These are phyloP conservation scores for Pasiphila rectangulata DNA, from an alignment of 2,888 invertebrate genomes.

Conservation along the genomic window DNA sequence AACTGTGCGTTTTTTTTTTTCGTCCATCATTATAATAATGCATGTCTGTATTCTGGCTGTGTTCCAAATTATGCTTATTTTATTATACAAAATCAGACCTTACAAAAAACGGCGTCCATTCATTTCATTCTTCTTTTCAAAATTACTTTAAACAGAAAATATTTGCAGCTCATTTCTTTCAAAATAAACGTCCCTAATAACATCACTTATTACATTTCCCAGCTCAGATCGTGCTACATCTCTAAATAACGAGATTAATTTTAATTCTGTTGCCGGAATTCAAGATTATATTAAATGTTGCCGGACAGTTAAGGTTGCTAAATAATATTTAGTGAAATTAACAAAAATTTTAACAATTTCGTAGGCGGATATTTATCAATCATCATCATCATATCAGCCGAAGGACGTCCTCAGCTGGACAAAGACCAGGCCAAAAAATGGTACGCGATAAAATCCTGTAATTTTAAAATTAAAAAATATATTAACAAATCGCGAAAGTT, in stretches of 20 bases:
- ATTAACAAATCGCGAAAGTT: too few relatives aligned
- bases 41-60: too few relatives aligned
- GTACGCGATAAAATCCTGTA: too few relatives aligned
- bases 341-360: background rate
- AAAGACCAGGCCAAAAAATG: too few relatives aligned
- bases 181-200: slow-evolving; percentile 33
- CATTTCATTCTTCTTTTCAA: slow-evolving; percentile 3
- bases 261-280: slow-evolving; percentile 41
- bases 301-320: slow-evolving; percentile 19
- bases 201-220: slow-evolving; percentile 39
- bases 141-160: slow-evolving; percentile 19
- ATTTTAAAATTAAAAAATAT: too few relatives aligned
- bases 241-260: slow-evolving; percentile 54
- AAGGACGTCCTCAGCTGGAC: too few relatives aligned
- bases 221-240: slow-evolving; percentile 42
- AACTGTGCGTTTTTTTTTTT: too few relatives aligned
- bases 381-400: too few relatives aligned
- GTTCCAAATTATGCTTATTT: too few relatives aligned
- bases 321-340: slow-evolving; percentile 1
- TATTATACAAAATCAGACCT: background rate
- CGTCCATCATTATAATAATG: too few relatives aligned
- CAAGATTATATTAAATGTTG: slow-evolving; percentile 58
- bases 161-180: slow-evolving; percentile 18
- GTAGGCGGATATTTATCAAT: background rate
- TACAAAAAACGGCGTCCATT: slow-evolving; percentile 3